Conservation (phyloP, 2,888 invertebrate species). For the Nemotelus nigrinus region DNA sequence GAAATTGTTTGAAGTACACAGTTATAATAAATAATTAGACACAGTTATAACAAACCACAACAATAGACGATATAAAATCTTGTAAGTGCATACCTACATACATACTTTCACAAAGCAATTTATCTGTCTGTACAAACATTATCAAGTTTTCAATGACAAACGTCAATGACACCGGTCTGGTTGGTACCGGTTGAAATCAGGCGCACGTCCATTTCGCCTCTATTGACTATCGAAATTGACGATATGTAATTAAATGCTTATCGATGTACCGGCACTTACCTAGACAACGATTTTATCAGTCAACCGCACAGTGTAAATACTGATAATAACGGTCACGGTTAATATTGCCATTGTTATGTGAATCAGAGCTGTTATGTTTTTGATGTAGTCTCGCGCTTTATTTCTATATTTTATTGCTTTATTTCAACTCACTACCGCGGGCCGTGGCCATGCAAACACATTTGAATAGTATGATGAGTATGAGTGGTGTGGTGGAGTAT, state of each 20-base stretch:
- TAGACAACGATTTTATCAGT: slow-evolving; percentile 20
- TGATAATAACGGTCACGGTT: slow-evolving; percentile 1
- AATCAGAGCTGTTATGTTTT: too few relatives aligned
- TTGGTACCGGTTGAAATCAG: too few relatives aligned
- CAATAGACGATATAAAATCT: too few relatives aligned
- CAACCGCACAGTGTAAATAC: not conserved
- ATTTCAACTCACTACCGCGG: too few relatives aligned
- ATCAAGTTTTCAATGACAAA: slow-evolving; percentile 1
- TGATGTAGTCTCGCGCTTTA: too few relatives aligned
- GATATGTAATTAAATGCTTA: slow-evolving; percentile 14
- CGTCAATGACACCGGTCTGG: slow-evolving; percentile 14
- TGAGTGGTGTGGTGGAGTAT: not conserved
- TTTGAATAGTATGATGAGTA: too few relatives aligned
- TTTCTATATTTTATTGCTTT: too few relatives aligned
- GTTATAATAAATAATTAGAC: too few relatives aligned
- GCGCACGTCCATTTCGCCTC: not conserved
- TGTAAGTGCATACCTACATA: not conserved
- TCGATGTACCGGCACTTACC: slow-evolving; percentile 21
- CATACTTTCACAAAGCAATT: not conserved
- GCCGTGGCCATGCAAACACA: too few relatives aligned
- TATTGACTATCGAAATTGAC: slow-evolving; percentile 19
- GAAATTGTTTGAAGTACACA: too few relatives aligned
- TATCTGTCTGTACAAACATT: slow-evolving; percentile 11
- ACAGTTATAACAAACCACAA: too few relatives aligned
- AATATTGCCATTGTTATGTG: not conserved